Percentiles rank a stretch among this genome's conserved stretches.
Evolutionary conservation across 2,888 invertebrate species (phyloP).

Genomic region (Brachylomia viminalis): DNA sequence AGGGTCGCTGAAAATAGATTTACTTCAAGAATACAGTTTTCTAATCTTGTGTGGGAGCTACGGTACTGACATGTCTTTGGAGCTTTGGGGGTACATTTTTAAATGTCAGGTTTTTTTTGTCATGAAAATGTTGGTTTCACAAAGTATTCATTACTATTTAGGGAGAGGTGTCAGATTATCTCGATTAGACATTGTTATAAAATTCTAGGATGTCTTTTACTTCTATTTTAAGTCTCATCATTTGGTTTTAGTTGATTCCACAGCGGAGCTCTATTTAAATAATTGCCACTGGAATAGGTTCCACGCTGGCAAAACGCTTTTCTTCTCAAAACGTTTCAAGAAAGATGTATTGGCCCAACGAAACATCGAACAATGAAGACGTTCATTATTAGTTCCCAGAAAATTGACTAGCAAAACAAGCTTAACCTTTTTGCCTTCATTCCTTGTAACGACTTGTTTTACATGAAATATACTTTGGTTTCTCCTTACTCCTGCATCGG

Average conservation of each 20-base stretch:
- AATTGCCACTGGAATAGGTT: neutral
- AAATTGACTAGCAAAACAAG: constrained; percentile 18
- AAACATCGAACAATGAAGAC: constrained; percentile 20
- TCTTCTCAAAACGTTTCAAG: neutral
- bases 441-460: constrained; percentile 35
- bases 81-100: neutral
- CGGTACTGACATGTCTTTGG: no score
- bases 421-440: constrained; percentile 15
- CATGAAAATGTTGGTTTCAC: neutral
- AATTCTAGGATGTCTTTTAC: no score
- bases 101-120: neutral
- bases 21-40: constrained; percentile 9
- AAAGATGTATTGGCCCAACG: constrained; percentile 1
- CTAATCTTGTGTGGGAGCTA: neutral
- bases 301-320: neutral
- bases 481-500: constrained; percentile 4
- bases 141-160: neutral
- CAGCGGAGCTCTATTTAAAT: neutral
- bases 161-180: neutral
- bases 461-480: constrained; percentile 28
- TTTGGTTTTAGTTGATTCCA: neutral
- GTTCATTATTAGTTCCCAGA: constrained; percentile 11
- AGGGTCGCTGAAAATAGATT: constrained; percentile 33
- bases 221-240: neutral
- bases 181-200: neutral